These are phyloP conservation scores for Propithecus coquereli DNA, from an alignment of 2,113 vertebrate species.

Conservation along the genomic window DNA sequence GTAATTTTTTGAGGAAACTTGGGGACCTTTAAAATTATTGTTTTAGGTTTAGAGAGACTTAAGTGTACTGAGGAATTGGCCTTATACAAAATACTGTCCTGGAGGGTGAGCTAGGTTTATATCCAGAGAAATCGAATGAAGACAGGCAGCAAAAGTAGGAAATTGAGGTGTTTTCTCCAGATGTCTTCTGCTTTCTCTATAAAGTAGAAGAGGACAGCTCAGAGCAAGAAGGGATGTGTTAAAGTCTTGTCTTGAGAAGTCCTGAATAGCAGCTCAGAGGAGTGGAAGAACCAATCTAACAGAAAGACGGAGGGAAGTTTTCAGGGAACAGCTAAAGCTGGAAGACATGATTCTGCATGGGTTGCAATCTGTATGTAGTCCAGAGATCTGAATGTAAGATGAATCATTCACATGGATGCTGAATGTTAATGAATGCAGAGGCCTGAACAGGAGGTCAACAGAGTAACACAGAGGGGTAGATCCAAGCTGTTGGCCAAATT, in stretches of 20 bases:
- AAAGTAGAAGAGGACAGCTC: not conserved
- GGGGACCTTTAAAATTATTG: not conserved
- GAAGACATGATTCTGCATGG: not conserved
- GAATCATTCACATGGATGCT: not conserved
- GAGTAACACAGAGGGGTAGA: not conserved
- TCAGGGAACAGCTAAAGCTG: not conserved
- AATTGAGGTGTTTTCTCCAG: not conserved
- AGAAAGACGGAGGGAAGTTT: not conserved
- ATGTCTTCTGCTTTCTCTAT: not conserved
- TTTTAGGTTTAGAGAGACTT: not conserved
- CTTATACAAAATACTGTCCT: not conserved
- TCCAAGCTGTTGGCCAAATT: not conserved
- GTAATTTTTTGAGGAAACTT: not conserved
- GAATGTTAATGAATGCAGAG: not conserved
- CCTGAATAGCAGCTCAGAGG: not conserved
- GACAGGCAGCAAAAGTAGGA: not conserved
- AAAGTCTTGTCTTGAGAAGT: not conserved
- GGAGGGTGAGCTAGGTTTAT: not conserved
- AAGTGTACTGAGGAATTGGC: not conserved
- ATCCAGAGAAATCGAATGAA: not conserved
- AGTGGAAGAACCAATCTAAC: not conserved
- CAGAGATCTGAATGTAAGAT: not conserved
- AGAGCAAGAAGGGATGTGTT: not conserved
- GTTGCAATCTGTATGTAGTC: not conserved
- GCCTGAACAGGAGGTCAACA: not conserved